phyloP scores from a whole-genome alignment of 2,888 invertebrate species.

The Plebejus melissa region DNA sequence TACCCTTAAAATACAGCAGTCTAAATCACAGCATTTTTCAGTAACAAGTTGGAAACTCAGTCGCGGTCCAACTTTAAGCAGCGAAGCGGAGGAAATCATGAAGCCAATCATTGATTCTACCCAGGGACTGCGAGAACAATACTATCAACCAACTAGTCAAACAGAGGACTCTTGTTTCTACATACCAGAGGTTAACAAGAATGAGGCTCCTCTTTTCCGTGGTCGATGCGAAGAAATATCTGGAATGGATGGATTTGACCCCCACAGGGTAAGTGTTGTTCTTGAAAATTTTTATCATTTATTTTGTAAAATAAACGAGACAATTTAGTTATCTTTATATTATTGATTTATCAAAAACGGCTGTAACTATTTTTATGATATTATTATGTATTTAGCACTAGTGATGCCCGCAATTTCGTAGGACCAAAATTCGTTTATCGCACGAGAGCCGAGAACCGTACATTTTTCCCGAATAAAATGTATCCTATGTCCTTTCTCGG shows the following conservation, averaged over 20 bases:
- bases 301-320: too few relatives aligned
- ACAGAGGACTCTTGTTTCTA: conserved; percentile 61
- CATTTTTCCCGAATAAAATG: too few relatives aligned
- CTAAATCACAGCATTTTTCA: conserved; percentile 36
- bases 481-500: too few relatives aligned
- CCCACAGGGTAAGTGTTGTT: conserved; percentile 47
- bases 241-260: conserved; percentile 50
- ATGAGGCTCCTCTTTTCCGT: conserved; percentile 52
- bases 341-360: too few relatives aligned
- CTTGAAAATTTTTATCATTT: too few relatives aligned
- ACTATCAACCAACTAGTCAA: conserved; percentile 54
- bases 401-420: too few relatives aligned
- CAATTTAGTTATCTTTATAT: too few relatives aligned
- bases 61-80: conserved; percentile 44
- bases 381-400: too few relatives aligned
- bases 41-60: conserved; percentile 68
- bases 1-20: too few relatives aligned
- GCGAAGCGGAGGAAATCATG: conserved; percentile 43
- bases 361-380: too few relatives aligned
- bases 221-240: conserved; percentile 52
- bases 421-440: too few relatives aligned
- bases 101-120: conserved; percentile 46
- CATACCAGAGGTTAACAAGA: conserved; percentile 48
- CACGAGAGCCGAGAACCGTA: too few relatives aligned
- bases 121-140: conserved; percentile 53